Percentiles rank a stretch among this genome's conserved stretches.
Evolutionary conservation across 2,113 vertebrate species (phyloP).

Genomic region (Dendropsophus ebraccatus): DNA sequence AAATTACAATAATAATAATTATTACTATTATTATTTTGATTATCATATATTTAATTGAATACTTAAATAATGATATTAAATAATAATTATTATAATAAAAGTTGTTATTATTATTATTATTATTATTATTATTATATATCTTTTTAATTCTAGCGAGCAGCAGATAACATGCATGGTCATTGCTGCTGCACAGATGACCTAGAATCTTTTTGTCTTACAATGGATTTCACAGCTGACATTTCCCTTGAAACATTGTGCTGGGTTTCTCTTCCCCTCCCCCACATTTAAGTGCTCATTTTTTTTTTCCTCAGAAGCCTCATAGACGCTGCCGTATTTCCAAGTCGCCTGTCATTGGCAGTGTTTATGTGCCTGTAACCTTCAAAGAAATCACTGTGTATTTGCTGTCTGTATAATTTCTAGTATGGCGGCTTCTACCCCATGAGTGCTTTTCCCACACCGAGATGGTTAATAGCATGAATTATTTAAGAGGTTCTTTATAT

Average conservation of each 20-base stretch:
- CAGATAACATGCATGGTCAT: no score
- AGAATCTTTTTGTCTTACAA: not conserved
- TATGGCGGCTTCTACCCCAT: not conserved
- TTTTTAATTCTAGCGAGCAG: no score
- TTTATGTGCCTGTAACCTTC: constrained; percentile 39
- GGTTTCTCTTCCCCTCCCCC: constrained; percentile 2
- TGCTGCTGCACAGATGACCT: no score
- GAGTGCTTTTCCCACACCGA: not conserved
- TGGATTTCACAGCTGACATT: constrained; percentile 9
- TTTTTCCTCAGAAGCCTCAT: constrained; percentile 11
- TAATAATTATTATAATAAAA: no score
- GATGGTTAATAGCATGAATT: not conserved
- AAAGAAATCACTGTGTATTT: not conserved
- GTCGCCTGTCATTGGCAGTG: constrained; percentile 1
- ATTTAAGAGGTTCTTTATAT: not conserved
- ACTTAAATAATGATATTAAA: no score
- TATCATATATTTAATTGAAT: no score
- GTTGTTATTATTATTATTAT: no score
- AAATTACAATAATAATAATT: no score
- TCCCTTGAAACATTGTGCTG: not conserved
- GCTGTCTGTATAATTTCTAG: not conserved
- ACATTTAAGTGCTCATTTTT: no score
- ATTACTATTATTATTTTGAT: no score
- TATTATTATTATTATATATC: no score
- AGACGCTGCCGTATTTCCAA: not conserved